Percentiles rank a stretch among this genome's conserved stretches.
phyloP scores from a whole-genome alignment of 1,140 invertebrate species.

The Triops longicaudatus region DNA sequence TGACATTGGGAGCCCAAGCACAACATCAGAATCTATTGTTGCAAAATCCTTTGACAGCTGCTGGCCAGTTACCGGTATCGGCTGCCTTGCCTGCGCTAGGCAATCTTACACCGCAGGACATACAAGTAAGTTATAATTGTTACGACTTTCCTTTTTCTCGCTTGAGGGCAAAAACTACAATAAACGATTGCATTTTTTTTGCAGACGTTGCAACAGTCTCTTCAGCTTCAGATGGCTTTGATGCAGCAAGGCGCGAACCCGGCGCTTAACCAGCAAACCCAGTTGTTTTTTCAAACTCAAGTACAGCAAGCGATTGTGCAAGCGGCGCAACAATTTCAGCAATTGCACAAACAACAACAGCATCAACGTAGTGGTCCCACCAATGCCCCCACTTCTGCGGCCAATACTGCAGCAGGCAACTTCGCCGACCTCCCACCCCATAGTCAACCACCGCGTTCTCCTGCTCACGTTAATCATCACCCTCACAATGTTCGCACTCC shows the following conservation, averaged over 20 bases:
- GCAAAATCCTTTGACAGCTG: slow-evolving; percentile 43
- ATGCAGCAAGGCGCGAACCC: slow-evolving; percentile 48
- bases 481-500: slow-evolving; percentile 25
- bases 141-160: slow-evolving; percentile 13
- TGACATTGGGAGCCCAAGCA: slow-evolving; percentile 43
- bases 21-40: slow-evolving; percentile 40
- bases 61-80: slow-evolving; percentile 30
- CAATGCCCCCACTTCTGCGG: slow-evolving; percentile 32
- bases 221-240: slow-evolving; percentile 58
- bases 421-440: slow-evolving; percentile 33
- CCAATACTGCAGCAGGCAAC: slow-evolving; percentile 34
- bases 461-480: slow-evolving; percentile 22
- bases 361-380: slow-evolving; percentile 35
- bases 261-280: slow-evolving; percentile 53
- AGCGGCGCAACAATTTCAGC: slow-evolving; percentile 71
- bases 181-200: not conserved
- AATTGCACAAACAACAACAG: slow-evolving; percentile 64
- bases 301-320: slow-evolving; percentile 68
- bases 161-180: not conserved
- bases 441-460: slow-evolving; percentile 28
- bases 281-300: slow-evolving; percentile 73
- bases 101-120: slow-evolving; percentile 48
- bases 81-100: slow-evolving; percentile 41
- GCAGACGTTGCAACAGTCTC: slow-evolving; percentile 50
- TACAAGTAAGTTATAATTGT: slow-evolving; percentile 39